Evolutionary conservation across 1,140 invertebrate species (phyloP).

Genomic region (Tribolium castaneum): DNA sequence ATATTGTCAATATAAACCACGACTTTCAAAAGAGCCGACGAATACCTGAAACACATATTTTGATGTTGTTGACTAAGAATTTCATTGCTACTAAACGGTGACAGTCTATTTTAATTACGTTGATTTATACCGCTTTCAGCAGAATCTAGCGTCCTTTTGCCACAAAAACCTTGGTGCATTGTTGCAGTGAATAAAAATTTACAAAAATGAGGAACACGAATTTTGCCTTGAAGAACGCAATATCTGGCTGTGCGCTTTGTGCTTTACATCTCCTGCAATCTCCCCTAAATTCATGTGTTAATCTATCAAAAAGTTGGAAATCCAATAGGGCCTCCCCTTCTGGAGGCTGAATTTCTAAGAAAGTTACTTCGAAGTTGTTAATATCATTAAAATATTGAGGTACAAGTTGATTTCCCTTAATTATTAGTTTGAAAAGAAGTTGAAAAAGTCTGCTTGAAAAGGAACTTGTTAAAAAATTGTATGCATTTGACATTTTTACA

Average conservation of each 20-base stretch:
- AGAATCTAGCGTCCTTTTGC: neutral
- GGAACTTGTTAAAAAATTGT: slow-evolving; percentile 26
- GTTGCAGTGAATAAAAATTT: no score
- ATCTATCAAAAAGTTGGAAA: neutral
- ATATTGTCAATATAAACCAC: slow-evolving; percentile 42
- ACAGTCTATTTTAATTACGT: slow-evolving; percentile 40
- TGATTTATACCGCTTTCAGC: slow-evolving; percentile 1
- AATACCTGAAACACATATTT: slow-evolving; percentile 41
- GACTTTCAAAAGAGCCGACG: slow-evolving; percentile 41
- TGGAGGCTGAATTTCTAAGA: neutral
- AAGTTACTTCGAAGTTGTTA: slow-evolving; percentile 7
- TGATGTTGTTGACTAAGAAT: slow-evolving; percentile 39
- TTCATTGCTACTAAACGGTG: slow-evolving; percentile 36
- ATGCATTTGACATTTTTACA: slow-evolving; percentile 18
- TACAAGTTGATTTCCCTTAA: neutral
- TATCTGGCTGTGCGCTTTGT: neutral
- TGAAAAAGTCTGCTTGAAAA: neutral
- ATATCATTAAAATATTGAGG: slow-evolving; percentile 15
- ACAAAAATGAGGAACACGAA: no score
- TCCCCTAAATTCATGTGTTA: neutral
- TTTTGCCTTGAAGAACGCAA: no score
- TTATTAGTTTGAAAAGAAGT: slow-evolving; percentile 5
- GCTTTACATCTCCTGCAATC: neutral
- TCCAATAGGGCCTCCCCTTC: neutral
- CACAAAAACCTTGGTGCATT: neutral